Percentiles rank a stretch among this genome's conserved stretches.
phyloP scores from a whole-genome alignment of 1,140 invertebrate genomes.

The Panulirus ornatus region DNA sequence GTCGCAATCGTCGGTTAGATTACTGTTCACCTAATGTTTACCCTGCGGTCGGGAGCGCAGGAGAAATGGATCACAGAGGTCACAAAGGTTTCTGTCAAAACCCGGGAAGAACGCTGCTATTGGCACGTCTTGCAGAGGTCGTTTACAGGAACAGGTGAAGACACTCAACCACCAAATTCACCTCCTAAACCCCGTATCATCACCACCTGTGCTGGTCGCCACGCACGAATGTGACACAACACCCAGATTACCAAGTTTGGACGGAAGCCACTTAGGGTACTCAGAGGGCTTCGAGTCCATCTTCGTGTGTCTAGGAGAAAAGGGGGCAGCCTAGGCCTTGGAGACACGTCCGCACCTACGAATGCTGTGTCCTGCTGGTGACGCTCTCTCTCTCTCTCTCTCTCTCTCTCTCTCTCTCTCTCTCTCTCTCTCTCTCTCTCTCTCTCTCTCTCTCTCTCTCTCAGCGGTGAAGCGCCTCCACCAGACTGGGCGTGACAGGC shows the following conservation, averaged over 20 bases:
- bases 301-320: constrained; percentile 4
- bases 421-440: constrained; percentile 25
- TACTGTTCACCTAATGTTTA: no score
- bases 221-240: not conserved
- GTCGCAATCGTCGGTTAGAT: no score
- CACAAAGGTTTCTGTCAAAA: no score
- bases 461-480: not conserved
- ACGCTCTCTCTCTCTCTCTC: not conserved
- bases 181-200: no score
- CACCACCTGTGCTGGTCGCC: no score
- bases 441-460: constrained; percentile 28
- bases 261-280: not conserved
- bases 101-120: no score
- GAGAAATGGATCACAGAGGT: no score
- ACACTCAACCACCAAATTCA: no score
- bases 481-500: not conserved
- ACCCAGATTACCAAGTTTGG: not conserved
- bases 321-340: not conserved
- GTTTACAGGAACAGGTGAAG: no score
- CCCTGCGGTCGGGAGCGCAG: no score
- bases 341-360: not conserved
- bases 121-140: no score
- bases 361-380: not conserved
- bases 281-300: not conserved
- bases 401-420: constrained; percentile 18